phyloP scores from a whole-genome alignment of 2,888 invertebrate genomes.

The Endotricha flammealis region DNA sequence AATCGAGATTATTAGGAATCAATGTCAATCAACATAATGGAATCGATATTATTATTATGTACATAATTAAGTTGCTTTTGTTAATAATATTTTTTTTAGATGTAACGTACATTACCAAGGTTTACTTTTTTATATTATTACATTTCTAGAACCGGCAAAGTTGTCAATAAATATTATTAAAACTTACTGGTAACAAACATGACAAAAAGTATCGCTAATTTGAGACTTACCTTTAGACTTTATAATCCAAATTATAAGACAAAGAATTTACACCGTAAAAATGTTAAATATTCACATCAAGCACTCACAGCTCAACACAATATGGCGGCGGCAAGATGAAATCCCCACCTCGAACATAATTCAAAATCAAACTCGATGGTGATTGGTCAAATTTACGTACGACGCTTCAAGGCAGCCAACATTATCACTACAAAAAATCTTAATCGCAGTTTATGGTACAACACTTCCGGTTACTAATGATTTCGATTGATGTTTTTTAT shows the following conservation, averaged over 20 bases:
- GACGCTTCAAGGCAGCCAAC: conserved; percentile 65
- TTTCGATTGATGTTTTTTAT: conserved; percentile 10
- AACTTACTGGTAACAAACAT: conserved; percentile 29
- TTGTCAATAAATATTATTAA: conserved; percentile 19
- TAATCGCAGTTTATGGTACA: conserved; percentile 15
- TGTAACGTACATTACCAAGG: conserved; percentile 10
- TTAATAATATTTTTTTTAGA: no score
- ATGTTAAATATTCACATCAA: conserved; percentile 51
- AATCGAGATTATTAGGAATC: no score
- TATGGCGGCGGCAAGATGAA: conserved; percentile 74
- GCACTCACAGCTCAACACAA: conserved; percentile 75
- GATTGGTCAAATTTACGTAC: conserved; percentile 51
- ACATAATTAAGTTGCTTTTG: no score
- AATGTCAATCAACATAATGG: no score
- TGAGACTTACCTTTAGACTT: conserved; percentile 56
- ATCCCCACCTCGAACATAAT: conserved; percentile 72
- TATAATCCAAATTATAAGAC: conserved; percentile 63
- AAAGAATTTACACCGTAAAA: conserved; percentile 64
- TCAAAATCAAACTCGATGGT: conserved; percentile 56
- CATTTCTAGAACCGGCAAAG: conserved; percentile 33
- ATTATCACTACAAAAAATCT: no score
- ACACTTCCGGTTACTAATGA: conserved; percentile 2
- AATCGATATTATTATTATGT: no score
- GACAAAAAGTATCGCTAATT: conserved; percentile 60
- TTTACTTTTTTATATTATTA: not conserved